Evolutionary conservation across 64 coral and sea anemone species (phyloP).

Genomic region (Catalaphyllia jardinei): DNA sequence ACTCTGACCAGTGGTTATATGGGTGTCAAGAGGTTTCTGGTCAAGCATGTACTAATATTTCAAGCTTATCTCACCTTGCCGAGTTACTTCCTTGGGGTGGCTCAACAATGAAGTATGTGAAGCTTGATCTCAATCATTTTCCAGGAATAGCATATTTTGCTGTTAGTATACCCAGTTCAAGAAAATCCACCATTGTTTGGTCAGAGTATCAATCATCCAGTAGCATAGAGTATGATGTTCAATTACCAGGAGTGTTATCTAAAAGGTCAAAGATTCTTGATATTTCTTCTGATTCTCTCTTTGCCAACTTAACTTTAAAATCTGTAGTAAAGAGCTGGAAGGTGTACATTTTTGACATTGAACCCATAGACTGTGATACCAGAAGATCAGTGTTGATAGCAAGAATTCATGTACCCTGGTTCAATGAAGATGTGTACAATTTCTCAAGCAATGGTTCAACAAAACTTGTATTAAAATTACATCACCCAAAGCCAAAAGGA

Average conservation of each 20-base stretch:
- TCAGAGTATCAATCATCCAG: conserved; percentile 64
- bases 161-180: conserved; percentile 38
- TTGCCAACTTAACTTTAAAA: conserved; percentile 72
- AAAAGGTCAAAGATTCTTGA: conserved; percentile 42
- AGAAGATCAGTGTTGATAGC: conserved; percentile 43
- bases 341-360: conserved; percentile 70
- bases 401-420: conserved; percentile 92
- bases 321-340: conserved; percentile 81
- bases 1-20: conserved; percentile 70
- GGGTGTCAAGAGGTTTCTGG: conserved; percentile 66
- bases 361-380: conserved; percentile 59
- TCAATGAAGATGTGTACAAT: conserved; percentile 81
- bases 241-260: conserved; percentile 73
- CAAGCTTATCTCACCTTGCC: conserved; percentile 51
- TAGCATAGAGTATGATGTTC: conserved; percentile 23
- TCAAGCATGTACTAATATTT: conserved; percentile 53
- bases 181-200: conserved; percentile 42
- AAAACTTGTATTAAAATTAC: conserved; percentile 74
- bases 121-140: conserved; percentile 47
- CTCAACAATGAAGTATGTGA: conserved; percentile 60
- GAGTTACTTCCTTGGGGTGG: conserved; percentile 50
- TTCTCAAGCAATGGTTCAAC: conserved; percentile 55
- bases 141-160: conserved; percentile 70
- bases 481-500: conserved; percentile 78
- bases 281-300: conserved; percentile 50